Conservation (phyloP, 2,888 invertebrate genomes). For the Conops quadrifasciatus region DNA sequence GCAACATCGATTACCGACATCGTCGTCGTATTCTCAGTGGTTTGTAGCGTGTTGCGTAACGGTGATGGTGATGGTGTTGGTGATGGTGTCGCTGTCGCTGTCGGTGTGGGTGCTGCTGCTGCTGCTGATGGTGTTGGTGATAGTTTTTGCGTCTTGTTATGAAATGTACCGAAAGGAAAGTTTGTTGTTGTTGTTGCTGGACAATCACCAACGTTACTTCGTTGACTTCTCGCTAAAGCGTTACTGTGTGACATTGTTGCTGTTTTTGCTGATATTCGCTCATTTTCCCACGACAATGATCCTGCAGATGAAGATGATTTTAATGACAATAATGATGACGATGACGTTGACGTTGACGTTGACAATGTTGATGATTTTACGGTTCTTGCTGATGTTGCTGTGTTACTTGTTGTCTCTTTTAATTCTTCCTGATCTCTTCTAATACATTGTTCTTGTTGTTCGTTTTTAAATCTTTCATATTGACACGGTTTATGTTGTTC, state of each 20-base stretch:
- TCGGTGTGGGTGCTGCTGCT: background rate
- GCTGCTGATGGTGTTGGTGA: background rate
- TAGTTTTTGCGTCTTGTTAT: constrained; percentile 1
- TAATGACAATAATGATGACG: background rate
- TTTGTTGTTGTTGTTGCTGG: constrained; percentile 35
- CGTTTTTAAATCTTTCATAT: constrained; percentile 59
- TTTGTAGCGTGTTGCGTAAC: background rate
- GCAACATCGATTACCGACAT: background rate
- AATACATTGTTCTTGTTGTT: constrained; percentile 34
- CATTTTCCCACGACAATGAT: background rate
- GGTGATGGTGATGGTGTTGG: constrained; percentile 21
- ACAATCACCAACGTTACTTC: background rate
- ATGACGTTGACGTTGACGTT: background rate
- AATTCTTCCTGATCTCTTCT: background rate
- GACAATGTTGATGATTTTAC: constrained; percentile 9
- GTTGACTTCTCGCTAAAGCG: background rate
- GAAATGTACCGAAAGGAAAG: constrained; percentile 9
- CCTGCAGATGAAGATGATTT: background rate
- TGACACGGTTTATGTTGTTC: constrained; percentile 56
- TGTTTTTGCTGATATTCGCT: constrained; percentile 4
- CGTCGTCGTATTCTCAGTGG: background rate
- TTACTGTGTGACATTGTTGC: constrained; percentile 34
- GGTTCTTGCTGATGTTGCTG: constrained; percentile 15
- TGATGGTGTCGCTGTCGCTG: background rate
- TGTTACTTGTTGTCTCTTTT: background rate